phyloP scores from a whole-genome alignment of 1,140 invertebrate genomes.

The Lordiphosa stackelbergi region DNA sequence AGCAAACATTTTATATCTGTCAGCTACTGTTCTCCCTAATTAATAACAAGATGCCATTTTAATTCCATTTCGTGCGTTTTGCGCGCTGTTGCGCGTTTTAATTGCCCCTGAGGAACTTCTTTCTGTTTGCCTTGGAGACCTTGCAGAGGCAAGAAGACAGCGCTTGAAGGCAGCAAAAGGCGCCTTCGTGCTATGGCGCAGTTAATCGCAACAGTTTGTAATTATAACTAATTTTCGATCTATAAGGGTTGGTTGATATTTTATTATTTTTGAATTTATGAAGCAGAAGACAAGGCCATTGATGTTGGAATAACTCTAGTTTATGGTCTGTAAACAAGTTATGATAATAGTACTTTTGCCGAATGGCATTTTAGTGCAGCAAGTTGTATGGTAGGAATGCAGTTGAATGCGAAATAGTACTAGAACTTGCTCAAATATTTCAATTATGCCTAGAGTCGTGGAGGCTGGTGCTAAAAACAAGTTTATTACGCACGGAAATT shows the following conservation, averaged over 20 bases:
- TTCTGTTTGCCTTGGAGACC: too few relatives aligned
- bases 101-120: constrained; percentile 48
- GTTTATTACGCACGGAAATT: too few relatives aligned
- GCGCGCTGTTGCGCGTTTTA: constrained; percentile 71
- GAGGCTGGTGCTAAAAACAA: too few relatives aligned
- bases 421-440: too few relatives aligned
- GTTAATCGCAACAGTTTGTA: constrained; percentile 43
- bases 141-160: constrained; percentile 1
- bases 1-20: constrained; percentile 77
- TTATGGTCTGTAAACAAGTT: constrained; percentile 41
- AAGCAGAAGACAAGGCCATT: constrained; percentile 17
- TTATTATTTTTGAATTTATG: constrained; percentile 42
- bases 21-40: constrained; percentile 77
- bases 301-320: constrained; percentile 2
- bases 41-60: constrained; percentile 77
- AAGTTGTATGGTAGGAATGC: too few relatives aligned
- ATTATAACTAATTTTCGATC: constrained; percentile 64
- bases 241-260: constrained; percentile 33
- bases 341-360: constrained; percentile 7
- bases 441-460: too few relatives aligned
- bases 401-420: too few relatives aligned
- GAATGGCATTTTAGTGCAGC: too few relatives aligned
- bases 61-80: constrained; percentile 73
- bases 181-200: constrained; percentile 44
- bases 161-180: constrained; percentile 11